Evolutionary conservation across 2,888 invertebrate species (phyloP), one percentile per base, ranked within the genome.

Genomic region (Carterocephalus palaemon): DNA sequence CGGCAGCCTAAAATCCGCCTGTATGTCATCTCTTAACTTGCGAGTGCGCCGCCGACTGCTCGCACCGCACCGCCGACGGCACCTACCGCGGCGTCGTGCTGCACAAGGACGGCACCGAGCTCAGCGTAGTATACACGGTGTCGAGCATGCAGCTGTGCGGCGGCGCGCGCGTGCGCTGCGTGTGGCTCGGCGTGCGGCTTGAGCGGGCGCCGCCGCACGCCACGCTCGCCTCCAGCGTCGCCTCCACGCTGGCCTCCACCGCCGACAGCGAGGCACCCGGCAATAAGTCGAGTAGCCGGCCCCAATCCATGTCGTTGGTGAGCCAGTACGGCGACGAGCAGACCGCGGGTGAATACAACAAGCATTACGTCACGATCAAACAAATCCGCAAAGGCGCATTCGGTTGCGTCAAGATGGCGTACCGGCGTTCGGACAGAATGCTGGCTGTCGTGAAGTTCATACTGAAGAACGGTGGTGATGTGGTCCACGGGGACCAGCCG

Each of bases 381-480:
- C 90, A 92, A 57, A 92, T 93, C 22, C 92, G 88, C 20, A 91
- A 91, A 73, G 92, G 93, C 12, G 92, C 92, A 0, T 93, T 91
- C 73, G 93, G 93, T 0, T 92, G 90, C 63, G 93, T 93, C 0
- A 91, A 91, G 56, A 87, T 92, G 86, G 91, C 91, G 7, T 89
- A 89, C 62, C 78, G 91, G 1, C 89, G 90, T 22, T 78, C 84
- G 0, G 91, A 92, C 66, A 80, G 88, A 0, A 63, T 90, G 31
- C 74, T 92, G 56, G 90, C 92, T 1, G 90, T 93, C 1, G 90
- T 92, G 23, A 93, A 93, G 77, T 92, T 92, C 58, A 92, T 93
- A 39, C 73, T 89, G 38, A 92, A 92, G 59, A n/a, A n/a, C n/a
- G n/a, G n/a, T n/a, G n/a, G n/a, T n/a, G n/a, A n/a, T n/a, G n/a